Conservation (phyloP, 1,140 invertebrate species). For the Colletes latitarsis region DNA sequence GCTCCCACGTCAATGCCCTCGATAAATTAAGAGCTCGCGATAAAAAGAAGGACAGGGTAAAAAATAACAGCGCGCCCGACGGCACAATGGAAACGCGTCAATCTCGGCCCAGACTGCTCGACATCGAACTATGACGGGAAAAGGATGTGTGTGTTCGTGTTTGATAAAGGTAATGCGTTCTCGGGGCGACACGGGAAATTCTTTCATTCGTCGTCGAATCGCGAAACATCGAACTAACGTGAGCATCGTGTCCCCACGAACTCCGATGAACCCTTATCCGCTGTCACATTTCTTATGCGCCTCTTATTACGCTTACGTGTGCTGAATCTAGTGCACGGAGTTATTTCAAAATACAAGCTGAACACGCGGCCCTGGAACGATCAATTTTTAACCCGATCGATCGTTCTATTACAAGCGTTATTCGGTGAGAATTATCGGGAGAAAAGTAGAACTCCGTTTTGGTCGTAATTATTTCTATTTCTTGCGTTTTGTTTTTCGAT, state of each 20-base stretch:
- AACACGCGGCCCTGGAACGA: too few relatives aligned
- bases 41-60: slow-evolving; percentile 37
- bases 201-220: not conserved
- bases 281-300: too few relatives aligned
- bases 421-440: too few relatives aligned
- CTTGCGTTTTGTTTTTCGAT: too few relatives aligned
- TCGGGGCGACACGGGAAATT: not conserved
- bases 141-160: not conserved
- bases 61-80: slow-evolving; percentile 12
- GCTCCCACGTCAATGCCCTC: slow-evolving; percentile 36
- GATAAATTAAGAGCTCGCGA: slow-evolving; percentile 58
- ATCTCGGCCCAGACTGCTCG: not conserved
- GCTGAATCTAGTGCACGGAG: too few relatives aligned
- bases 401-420: too few relatives aligned
- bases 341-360: too few relatives aligned
- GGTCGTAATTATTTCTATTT: too few relatives aligned
- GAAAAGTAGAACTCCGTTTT: too few relatives aligned
- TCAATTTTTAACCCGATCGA: too few relatives aligned
- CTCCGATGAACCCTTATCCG: too few relatives aligned
- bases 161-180: not conserved
- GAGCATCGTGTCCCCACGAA: not conserved
- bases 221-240: not conserved
- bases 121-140: not conserved
- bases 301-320: too few relatives aligned
- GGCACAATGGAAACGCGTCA: slow-evolving; percentile 19